Evolutionary conservation across 2,797 vertebrate species (phyloP).

Genomic region (Pseudocheirus occidentalis): DNA sequence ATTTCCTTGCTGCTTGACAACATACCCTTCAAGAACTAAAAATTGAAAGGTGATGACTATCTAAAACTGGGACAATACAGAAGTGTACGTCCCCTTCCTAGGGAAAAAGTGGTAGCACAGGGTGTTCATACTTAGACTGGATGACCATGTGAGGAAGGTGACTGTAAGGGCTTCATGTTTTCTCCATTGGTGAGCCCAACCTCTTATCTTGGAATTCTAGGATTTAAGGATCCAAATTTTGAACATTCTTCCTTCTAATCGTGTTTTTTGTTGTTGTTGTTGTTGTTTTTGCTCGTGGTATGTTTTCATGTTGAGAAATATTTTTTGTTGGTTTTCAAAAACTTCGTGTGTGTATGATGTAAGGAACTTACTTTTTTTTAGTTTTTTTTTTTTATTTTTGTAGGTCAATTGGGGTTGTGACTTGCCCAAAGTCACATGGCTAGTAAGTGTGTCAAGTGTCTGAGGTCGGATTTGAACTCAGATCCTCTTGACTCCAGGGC

Average conservation of each 20-base stretch:
- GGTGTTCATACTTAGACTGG: neutral
- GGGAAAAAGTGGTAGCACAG: neutral
- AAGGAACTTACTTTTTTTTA: too few species aligned
- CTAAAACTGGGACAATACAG: neutral
- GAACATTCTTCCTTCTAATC: neutral
- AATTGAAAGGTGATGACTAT: neutral
- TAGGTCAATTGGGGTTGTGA: too few species aligned
- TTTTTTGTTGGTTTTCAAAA: neutral
- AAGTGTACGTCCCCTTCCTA: neutral
- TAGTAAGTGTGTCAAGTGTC: too few species aligned
- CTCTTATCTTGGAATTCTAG: neutral
- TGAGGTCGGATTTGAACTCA: too few species aligned
- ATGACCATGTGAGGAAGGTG: neutral
- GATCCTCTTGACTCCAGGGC: too few species aligned
- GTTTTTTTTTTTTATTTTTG: too few species aligned
- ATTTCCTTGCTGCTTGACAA: neutral
- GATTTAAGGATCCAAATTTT: neutral
- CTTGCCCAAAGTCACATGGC: too few species aligned
- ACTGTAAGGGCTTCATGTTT: neutral
- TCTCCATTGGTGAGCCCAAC: neutral
- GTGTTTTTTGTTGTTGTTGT: too few species aligned
- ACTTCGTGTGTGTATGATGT: neutral
- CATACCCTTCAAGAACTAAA: neutral
- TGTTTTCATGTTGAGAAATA: neutral
- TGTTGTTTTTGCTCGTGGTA: neutral